Evolutionary conservation across 2,113 vertebrate genomes (phyloP), one percentile per base, ranked within the genome.

Genomic region (Xyrauchen texanus): DNA sequence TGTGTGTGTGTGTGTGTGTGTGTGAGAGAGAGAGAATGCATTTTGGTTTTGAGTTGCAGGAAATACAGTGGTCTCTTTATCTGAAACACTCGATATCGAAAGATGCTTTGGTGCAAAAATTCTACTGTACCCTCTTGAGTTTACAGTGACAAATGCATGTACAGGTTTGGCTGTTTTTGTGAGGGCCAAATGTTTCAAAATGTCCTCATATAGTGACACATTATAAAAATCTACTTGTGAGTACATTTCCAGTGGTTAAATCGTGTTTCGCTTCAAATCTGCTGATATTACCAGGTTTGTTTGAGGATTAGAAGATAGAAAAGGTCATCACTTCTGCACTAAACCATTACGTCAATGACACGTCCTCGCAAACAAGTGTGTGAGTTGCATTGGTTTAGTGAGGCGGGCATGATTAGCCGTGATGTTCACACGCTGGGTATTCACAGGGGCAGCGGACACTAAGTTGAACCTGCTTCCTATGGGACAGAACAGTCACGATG

Each of bases 371-470:
- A 34, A 34, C 21, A 6, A 16, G 8, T 76, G 51, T 57, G 34
- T 46, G 44, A 11, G 42, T 46, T 76, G 51, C 8, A 15, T 77
- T 8, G 46, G 78, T 73, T 47, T 21, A 61, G 42, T 65, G 61
- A 58, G 21, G 81, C 70, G 76, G 68, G 34, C 15, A 63, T 66
- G 53, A 78, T 52, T 4, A 11, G 13, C 13, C 2, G 46, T 78
- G 81, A 78, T n/a, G 58, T 46, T 68, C 68, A 45, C 77, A 66
- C 45, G 44, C 75, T 66, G 76, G 68, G 53, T n/a, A 21, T 73
- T 63, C 81, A 21, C 64, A 69, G 64, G 60, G 81, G 52, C 75
- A 66, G 13, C 42, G 69, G 76, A 72, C 69, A 53, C 47, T 73
- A 73, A 47, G 80, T 69, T 16, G 62, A 49, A 63, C 21, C 21